phyloP scores from a whole-genome alignment of 2,797 vertebrate species.

The Siniperca scherzeri region DNA sequence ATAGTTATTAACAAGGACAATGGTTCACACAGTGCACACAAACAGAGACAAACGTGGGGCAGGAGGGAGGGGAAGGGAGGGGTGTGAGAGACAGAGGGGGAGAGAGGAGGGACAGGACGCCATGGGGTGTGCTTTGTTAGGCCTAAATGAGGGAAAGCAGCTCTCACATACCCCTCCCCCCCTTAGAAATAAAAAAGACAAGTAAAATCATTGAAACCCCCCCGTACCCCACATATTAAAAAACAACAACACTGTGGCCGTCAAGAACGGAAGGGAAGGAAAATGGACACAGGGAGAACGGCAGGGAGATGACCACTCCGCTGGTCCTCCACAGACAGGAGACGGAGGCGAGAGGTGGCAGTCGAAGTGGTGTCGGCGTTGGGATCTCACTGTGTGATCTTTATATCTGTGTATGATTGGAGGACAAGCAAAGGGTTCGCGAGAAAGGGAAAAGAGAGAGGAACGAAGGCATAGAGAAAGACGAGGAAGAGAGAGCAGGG shows the following conservation, averaged over 20 bases:
- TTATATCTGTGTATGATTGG: conserved; percentile 79
- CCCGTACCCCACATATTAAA: conserved; percentile 70
- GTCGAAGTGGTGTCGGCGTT: conserved; percentile 73
- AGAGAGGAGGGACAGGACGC: conserved; percentile 56
- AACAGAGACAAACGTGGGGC: conserved; percentile 78
- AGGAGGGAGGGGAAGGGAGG: conserved; percentile 49
- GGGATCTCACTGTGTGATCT: conserved; percentile 77
- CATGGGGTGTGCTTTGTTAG: conserved; percentile 81
- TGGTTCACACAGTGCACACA: conserved; percentile 86
- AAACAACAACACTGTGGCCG: conserved; percentile 76
- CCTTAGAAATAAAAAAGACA: conserved; percentile 75
- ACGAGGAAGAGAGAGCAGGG: conserved; percentile 46
- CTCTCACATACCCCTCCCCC: conserved; percentile 72
- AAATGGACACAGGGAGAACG: conserved; percentile 58
- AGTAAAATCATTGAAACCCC: conserved; percentile 69
- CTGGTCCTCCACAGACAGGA: conserved; percentile 72
- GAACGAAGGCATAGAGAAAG: conserved; percentile 61
- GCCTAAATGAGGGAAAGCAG: conserved; percentile 79
- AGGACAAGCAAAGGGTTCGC: conserved; percentile 74
- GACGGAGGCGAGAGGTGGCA: conserved; percentile 73
- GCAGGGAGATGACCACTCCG: conserved; percentile 61
- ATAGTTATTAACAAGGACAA: conserved; percentile 82
- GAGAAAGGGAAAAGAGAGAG: conserved; percentile 48
- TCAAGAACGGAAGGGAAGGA: conserved; percentile 65
- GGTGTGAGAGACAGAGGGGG: conserved; percentile 71